A percentile compares a stretch with the other conserved stretches of the same genome.
phyloP scores from a whole-genome alignment of 1,140 invertebrate species.

The Nebria ingens region DNA sequence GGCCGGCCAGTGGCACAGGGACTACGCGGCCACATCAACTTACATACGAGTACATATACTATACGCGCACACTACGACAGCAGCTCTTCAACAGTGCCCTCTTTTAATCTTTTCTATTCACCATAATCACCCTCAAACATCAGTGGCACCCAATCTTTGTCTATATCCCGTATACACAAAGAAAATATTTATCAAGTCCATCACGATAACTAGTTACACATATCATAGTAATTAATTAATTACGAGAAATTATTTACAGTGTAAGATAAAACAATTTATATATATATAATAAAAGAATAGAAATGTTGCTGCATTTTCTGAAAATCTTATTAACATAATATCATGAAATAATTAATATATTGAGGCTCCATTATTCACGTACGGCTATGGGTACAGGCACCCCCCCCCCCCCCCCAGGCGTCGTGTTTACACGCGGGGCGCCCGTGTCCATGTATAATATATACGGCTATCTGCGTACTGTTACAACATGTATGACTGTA shows the following conservation, averaged over 20 bases:
- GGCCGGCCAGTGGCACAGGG: too few species aligned
- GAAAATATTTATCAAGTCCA: too few species aligned
- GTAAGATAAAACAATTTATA: too few species aligned
- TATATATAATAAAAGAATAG: too few species aligned
- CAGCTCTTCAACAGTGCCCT: slow-evolving; percentile 22
- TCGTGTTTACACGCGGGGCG: slow-evolving; percentile 7
- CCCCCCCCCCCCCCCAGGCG: slow-evolving; percentile 4
- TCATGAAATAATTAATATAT: slow-evolving; percentile 13
- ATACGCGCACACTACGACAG: slow-evolving; percentile 28
- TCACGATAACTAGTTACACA: too few species aligned
- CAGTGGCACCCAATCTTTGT: too few species aligned
- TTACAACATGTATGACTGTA: slow-evolving; percentile 20
- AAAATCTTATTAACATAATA: too few species aligned
- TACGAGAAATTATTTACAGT: too few species aligned
- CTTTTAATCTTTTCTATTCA: not conserved
- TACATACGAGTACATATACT: not conserved
- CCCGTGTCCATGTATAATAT: slow-evolving; percentile 18
- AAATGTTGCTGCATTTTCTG: too few species aligned
- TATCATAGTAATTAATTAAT: too few species aligned
- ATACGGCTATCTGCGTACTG: slow-evolving; percentile 20
- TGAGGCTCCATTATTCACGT: slow-evolving; percentile 9
- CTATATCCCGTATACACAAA: too few species aligned
- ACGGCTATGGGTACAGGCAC: slow-evolving; percentile 5
- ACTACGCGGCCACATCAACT: slow-evolving; percentile 19
- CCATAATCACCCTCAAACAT: slow-evolving; percentile 5